Evolutionary conservation across 2,797 vertebrate species (phyloP).

Genomic region (Pipistrellus pipistrellus): DNA sequence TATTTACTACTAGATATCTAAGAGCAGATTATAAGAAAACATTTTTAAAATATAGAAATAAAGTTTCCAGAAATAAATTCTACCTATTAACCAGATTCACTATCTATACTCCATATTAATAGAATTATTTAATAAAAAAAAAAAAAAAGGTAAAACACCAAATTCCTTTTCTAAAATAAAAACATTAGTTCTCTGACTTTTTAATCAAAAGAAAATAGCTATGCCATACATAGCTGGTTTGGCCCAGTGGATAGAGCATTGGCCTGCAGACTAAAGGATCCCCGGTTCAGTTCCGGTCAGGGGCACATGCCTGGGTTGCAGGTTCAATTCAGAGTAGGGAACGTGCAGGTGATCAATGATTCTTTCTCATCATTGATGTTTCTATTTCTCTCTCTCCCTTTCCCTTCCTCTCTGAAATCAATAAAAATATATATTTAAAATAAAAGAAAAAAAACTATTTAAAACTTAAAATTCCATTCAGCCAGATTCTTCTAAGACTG

Average conservation of each 20-base stretch:
- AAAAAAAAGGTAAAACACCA: background rate
- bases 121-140: conserved; percentile 47
- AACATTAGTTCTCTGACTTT: conserved; percentile 32
- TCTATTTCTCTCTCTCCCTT: background rate
- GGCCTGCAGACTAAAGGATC: background rate
- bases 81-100: background rate
- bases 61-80: conserved; percentile 53
- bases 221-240: background rate
- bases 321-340: background rate
- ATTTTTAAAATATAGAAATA: conserved; percentile 51
- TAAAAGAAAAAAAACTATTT: conserved; percentile 1
- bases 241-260: background rate
- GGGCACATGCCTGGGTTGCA: background rate
- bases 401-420: background rate
- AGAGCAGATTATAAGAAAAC: conserved; percentile 21
- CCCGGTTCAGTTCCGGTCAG: background rate
- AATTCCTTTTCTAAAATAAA: conserved; percentile 51
- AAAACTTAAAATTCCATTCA: conserved; percentile 32
- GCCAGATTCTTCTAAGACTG: conserved; percentile 28
- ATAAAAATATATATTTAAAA: background rate
- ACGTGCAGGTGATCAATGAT: background rate
- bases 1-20: background rate
- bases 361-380: background rate
- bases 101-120: background rate
- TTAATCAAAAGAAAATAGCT: background rate